phyloP scores from a whole-genome alignment of 1,140 invertebrate species.

The Leptinotarsa undecemlineata region DNA sequence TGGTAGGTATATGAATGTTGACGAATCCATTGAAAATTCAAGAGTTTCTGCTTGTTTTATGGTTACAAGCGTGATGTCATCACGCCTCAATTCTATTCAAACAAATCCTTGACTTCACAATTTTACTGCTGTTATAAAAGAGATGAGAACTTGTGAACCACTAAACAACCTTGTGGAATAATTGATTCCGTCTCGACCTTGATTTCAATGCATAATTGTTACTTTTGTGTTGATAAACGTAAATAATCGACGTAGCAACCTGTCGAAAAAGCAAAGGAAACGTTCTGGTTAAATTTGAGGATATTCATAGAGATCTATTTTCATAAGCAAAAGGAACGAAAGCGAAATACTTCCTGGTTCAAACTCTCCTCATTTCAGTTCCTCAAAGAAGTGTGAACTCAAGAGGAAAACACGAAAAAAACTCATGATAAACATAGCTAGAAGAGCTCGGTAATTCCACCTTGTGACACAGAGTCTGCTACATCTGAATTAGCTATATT shows the following conservation, averaged over 20 bases:
- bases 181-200: not conserved
- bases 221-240: not conserved
- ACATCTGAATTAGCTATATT: not conserved
- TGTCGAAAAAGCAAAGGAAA: not conserved
- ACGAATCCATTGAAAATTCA: too few species aligned
- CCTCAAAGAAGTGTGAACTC: not conserved
- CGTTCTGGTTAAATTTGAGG: not conserved
- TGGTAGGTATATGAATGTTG: too few species aligned
- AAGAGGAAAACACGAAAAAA: not conserved
- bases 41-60: too few species aligned
- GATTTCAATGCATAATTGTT: not conserved
- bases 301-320: not conserved
- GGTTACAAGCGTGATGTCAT: not conserved
- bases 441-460: not conserved
- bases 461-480: constrained; percentile 7
- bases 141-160: not conserved
- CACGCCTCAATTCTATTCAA: not conserved
- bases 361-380: not conserved
- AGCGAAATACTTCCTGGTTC: not conserved
- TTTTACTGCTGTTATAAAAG: too few species aligned
- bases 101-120: not conserved
- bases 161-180: not conserved
- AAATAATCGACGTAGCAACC: not conserved
- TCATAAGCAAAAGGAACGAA: not conserved
- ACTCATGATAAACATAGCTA: not conserved